Percentiles rank a stretch among this genome's conserved stretches.
Conservation (phyloP, 2,113 vertebrate genomes). For the Leptocoma aspasia region DNA sequence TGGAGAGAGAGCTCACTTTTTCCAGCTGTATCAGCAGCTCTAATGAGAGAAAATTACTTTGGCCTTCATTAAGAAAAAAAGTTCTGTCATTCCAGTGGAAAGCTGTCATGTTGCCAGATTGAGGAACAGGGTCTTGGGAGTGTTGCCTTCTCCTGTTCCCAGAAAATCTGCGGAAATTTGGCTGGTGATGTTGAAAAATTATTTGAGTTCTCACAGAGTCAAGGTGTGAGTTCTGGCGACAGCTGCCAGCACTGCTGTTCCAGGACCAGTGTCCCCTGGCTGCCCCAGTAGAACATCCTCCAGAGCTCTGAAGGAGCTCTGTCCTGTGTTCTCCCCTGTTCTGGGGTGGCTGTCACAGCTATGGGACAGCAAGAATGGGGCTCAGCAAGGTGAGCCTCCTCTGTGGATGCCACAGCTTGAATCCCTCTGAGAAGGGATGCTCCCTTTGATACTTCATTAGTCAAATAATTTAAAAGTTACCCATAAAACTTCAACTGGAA, state of each 20-base stretch:
- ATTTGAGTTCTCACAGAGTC: not conserved
- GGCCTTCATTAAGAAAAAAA: not conserved
- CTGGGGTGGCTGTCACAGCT: not conserved
- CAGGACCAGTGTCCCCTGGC: not conserved
- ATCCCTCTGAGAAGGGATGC: not conserved
- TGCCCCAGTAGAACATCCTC: rapidly evolving
- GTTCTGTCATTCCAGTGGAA: not conserved
- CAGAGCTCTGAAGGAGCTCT: not conserved
- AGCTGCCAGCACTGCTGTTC: not conserved
- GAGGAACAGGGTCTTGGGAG: not conserved
- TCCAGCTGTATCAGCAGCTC: not conserved
- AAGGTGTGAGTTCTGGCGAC: not conserved
- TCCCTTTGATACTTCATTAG: not conserved
- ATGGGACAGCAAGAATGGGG: not conserved
- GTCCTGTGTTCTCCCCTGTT: not conserved
- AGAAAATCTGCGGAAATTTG: not conserved
- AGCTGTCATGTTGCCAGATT: not conserved
- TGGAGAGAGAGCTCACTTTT: not conserved
- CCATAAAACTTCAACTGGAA: not conserved
- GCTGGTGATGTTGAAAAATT: rapidly evolving
- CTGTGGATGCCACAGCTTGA: too few relatives aligned
- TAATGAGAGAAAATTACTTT: not conserved
- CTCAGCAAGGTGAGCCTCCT: too few relatives aligned
- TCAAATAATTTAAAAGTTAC: not conserved
- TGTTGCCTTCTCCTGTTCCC: not conserved